Conservation (phyloP, 1,140 invertebrate genomes). For the Centruroides vittatus region DNA sequence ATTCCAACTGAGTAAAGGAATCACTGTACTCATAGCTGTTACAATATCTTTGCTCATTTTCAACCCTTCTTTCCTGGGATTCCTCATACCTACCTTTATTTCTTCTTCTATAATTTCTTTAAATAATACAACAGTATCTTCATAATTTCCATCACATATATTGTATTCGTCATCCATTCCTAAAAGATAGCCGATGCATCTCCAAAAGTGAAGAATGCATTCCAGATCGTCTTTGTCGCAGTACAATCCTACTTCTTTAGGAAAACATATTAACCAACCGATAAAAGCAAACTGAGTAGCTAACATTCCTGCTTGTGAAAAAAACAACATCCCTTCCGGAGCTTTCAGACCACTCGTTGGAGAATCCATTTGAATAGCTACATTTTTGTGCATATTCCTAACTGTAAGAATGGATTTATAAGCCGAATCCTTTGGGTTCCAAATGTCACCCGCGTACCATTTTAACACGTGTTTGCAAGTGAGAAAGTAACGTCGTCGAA, state of each 20-base stretch:
- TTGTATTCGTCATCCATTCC: slow-evolving; percentile 63
- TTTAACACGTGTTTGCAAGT: slow-evolving; percentile 51
- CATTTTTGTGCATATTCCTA: slow-evolving; percentile 6
- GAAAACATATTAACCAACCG: too few species aligned
- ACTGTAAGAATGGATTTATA: slow-evolving; percentile 27
- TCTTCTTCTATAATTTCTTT: slow-evolving; percentile 24
- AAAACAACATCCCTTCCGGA: too few species aligned
- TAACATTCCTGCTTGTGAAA: too few species aligned
- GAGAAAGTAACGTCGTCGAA: slow-evolving; percentile 57
- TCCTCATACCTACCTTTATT: background rate
- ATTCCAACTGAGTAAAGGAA: background rate
- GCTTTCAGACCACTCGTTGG: too few species aligned
- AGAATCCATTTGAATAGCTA: background rate
- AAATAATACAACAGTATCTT: slow-evolving; percentile 27
- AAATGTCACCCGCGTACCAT: slow-evolving; percentile 54
- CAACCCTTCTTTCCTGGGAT: background rate
- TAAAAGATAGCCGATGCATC: slow-evolving; percentile 56
- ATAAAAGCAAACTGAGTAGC: too few species aligned
- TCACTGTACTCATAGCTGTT: background rate
- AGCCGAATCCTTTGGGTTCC: slow-evolving; percentile 26
- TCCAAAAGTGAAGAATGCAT: slow-evolving; percentile 64
- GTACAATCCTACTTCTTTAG: too few species aligned
- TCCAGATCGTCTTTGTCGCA: slow-evolving; percentile 39
- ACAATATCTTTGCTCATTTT: slow-evolving; percentile 9
- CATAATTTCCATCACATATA: slow-evolving; percentile 34